Evolutionary conservation across 2,113 vertebrate species (phyloP).

Genomic region (Daphoenositta chrysoptera): DNA sequence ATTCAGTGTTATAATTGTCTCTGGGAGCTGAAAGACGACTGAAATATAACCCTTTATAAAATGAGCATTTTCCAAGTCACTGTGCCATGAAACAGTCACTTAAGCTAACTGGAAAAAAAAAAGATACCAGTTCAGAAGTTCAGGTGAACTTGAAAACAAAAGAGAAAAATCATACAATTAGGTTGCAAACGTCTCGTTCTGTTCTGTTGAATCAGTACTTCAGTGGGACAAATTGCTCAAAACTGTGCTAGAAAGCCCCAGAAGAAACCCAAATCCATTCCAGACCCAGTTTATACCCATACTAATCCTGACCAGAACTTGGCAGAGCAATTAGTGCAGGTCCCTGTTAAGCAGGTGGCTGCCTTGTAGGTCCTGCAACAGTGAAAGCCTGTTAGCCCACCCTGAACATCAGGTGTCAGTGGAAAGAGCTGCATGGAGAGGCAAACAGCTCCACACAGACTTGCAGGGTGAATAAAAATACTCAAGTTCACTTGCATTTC

Average conservation of each 20-base stretch:
- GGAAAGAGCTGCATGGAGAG: neutral
- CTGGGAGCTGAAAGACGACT: neutral
- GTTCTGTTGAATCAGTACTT: neutral
- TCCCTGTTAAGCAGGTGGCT: fast-evolving
- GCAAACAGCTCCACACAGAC: neutral
- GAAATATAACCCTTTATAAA: neutral
- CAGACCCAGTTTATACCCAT: neutral
- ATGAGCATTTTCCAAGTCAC: neutral
- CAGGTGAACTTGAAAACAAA: neutral
- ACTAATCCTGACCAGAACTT: neutral
- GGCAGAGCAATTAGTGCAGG: neutral
- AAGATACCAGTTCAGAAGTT: neutral
- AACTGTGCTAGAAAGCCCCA: neutral
- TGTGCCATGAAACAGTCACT: neutral
- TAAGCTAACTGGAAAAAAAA: neutral
- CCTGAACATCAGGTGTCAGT: neutral
- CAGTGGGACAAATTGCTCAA: neutral
- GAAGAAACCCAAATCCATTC: neutral
- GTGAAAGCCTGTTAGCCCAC: neutral
- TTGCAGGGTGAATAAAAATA: neutral
- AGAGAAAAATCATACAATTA: neutral
- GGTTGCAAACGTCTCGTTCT: neutral
- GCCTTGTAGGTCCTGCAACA: neutral
- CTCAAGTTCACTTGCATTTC: neutral
- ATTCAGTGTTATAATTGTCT: neutral